Base-by-base conservation (phyloP, 2,888 invertebrate species). In the Chelonus formosanus region DNA sequence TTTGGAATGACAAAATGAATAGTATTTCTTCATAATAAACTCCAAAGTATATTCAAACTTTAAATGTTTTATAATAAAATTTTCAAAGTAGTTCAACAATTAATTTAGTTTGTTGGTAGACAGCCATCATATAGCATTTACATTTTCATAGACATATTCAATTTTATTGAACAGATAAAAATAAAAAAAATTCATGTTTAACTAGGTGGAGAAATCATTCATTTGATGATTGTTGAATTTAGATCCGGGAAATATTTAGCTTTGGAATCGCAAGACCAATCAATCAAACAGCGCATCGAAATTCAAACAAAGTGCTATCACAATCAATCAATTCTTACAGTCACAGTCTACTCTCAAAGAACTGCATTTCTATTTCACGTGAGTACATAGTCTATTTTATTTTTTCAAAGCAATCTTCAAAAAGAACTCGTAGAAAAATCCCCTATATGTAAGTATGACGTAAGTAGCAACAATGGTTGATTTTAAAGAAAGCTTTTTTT, bases 321-420 rank as follows among this genome's bases (percentile, higher is more conserved):
- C 59, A 73, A 76, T 70, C 70, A 70, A 63, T 71, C 75, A 4
- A 70, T 76, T 50, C 61, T 79, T 58, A 69, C 71, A 35, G 71
- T 71, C 0, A 75, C 67, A 34, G 62, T 79, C 45, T 71, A 71
- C 67, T 74, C 71, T n/a, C 70, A 67, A 4, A 71, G 68, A 50
- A 75, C 68, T 34, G 75, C 75, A n/a, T 70, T 75, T 10, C 44
- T 78, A 20, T 78, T 76, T 73, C 79, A 78, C 64, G 77, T 78
- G 68, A 75, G 76, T 72, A 20, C 20, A 20, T 20, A 20, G 20
- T 55, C 20, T 34, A 34, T 63, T n/a, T 63, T 52, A 57, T 64
- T 52, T 10, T n/a, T 40, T 43, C 7, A 20, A 20, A 20, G 20
- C 20, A 20, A 20, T 20, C 20, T 20, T 20, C 20, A 20, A 10